Percentiles rank a stretch among this genome's conserved stretches.
Evolutionary conservation across 2,888 invertebrate species (phyloP).

Genomic region (Smittia aterrima): DNA sequence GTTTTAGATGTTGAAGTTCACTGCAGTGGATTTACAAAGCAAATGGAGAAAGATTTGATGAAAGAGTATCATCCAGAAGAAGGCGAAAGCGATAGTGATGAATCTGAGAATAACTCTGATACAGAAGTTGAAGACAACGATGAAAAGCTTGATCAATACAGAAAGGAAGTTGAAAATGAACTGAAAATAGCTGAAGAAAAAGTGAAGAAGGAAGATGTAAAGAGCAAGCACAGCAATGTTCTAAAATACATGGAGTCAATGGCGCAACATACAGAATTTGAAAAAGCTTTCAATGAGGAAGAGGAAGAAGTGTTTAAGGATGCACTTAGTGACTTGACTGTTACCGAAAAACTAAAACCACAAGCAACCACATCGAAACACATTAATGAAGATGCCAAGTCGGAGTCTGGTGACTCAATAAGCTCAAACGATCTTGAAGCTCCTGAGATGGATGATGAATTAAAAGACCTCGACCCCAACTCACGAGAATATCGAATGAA

Average conservation of each 20-base stretch:
- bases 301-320: conserved; percentile 42
- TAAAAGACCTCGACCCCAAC: conserved; percentile 54
- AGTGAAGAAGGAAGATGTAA: conserved; percentile 51
- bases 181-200: conserved; percentile 55
- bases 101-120: conserved; percentile 46
- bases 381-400: conserved; percentile 42
- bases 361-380: background rate
- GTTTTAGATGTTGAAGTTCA: conserved; percentile 83
- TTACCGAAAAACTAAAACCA: background rate
- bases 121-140: conserved; percentile 46
- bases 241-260: conserved; percentile 53
- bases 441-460: conserved; percentile 49
- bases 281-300: conserved; percentile 35
- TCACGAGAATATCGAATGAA: conserved; percentile 60
- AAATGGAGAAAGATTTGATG: conserved; percentile 72
- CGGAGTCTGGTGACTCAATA: conserved; percentile 46
- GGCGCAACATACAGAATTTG: conserved; percentile 46
- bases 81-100: conserved; percentile 47
- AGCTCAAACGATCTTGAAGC: conserved; percentile 50
- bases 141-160: conserved; percentile 47
- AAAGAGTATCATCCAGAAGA: conserved; percentile 50
- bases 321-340: conserved; percentile 37
- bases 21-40: conserved; percentile 85
- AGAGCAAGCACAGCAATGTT: conserved; percentile 45
- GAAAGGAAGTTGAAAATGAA: conserved; percentile 51